Conservation (phyloP, 2,797 vertebrate genomes). For the Molothrus aeneus region DNA sequence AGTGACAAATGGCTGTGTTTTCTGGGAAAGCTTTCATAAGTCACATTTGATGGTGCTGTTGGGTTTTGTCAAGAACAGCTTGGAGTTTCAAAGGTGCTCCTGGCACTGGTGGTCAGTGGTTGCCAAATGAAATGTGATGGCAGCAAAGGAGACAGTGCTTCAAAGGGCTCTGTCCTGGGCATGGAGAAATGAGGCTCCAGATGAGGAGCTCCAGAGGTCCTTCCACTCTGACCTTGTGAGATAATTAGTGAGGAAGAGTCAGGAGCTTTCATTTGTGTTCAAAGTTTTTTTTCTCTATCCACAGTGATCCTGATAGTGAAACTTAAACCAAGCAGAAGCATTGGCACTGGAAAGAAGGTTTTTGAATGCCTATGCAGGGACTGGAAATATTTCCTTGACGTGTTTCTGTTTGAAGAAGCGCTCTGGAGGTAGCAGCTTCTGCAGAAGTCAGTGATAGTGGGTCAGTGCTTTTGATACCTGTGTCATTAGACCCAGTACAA, state of each 20-base stretch:
- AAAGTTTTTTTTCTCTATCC: background rate
- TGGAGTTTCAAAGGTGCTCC: background rate
- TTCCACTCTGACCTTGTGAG: background rate
- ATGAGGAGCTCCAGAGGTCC: background rate
- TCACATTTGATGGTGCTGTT: background rate
- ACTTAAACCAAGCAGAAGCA: background rate
- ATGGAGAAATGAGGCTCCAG: background rate
- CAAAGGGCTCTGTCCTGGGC: background rate
- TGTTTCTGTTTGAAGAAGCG: background rate
- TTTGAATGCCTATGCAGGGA: background rate
- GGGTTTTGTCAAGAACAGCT: background rate
- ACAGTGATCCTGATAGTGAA: background rate
- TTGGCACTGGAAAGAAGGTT: background rate
- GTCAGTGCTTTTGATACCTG: background rate
- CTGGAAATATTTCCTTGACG: background rate
- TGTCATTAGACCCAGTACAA: background rate
- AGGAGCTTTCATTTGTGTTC: background rate
- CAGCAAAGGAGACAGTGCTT: accelerated
- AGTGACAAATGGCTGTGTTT: background rate
- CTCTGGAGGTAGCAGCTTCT: background rate
- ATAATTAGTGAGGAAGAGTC: background rate
- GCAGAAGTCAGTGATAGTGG: background rate
- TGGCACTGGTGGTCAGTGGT: background rate
- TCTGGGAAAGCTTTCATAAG: background rate
- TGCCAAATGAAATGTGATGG: background rate